Base-by-base conservation (phyloP, 2,113 vertebrate genomes). In the Oryzias woworae region DNA sequence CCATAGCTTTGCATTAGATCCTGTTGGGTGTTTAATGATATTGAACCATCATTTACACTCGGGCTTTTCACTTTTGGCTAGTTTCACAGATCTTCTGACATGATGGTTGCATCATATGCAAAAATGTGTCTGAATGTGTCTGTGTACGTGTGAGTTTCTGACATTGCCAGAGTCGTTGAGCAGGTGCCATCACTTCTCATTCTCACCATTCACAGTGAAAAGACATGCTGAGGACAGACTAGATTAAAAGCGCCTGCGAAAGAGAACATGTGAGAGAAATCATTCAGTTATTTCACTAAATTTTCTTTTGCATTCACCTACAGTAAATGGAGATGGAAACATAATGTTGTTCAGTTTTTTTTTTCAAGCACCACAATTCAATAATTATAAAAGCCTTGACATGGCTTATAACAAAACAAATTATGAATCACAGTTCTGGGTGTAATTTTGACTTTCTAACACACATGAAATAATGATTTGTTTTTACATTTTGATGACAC, bases 141-240 rank as follows among this genome's bases (percentile, higher is more conserved):
- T 65, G 66, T 74, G 76, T 81, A 71, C n/a, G 73, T 85, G 77
- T 77, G 80, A 76, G 62, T 72, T 77, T 63, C 73, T 85, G 82
- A 82, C 80, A 81, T 75, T 54, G 57, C 76, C 76, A 67, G 54
- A 78, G 70, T 75, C 65, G 84, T 84, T 69, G 77, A 88, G 83
- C 87, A 88, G 82, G 86, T 88, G 85, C 85, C 80, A 81, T 85
- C 85, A 77, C 83, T 87, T 85, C 82, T 84, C 78, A 81, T 87
- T 83, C 76, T 75, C 81, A 85, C 77, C 69, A 75, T 73, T 75
- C 67, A 72, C 68, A 73, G 76, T 73, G 75, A 69, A 79, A 64
- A 83, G 81, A 87, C 72, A 84, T 76, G 73, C 66, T 62, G 77
- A 83, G 74, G 71, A 86, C 52, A 51, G 79, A 66, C 68, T 76